Base-by-base conservation (phyloP, 2,888 invertebrate species). In the Thera obeliscata region DNA sequence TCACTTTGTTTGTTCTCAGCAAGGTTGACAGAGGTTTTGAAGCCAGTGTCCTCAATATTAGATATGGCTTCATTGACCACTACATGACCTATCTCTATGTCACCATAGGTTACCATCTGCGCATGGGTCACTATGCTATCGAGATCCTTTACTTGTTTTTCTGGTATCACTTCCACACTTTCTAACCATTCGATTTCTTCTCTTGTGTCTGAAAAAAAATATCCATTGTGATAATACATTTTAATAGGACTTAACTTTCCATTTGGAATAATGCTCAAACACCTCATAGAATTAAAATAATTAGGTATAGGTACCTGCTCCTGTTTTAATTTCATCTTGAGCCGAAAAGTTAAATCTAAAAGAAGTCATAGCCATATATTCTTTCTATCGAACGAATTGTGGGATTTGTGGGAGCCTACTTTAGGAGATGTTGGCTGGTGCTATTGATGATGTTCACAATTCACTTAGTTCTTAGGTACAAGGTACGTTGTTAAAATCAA, bases 1-100 rank as follows among this genome's bases (percentile, higher is more conserved):
- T 98, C 98, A 8, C 97, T 96, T 79, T 96, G 95, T 71, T 93
- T 93, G 57, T 94, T 89, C 77, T 96, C 96, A 35, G 96, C 95
- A 50, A 85, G 65, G 79, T 93, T 88, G 36, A 94, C 75, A 3
- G 94, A 90, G 76, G 87, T 90, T 66, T 82, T 86, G 59, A 84
- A 76, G 66, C 81, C 84, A 69, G 84, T 83, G 56, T 89, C 82
- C 56, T 77, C 75, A 60, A 85, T 79, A 64, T 83, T 82, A 63
- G 79, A 88, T 11, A 93, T 70, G 55, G 89, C 87, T 71, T 91
- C 88, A 49, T 81, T 86, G n/a, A 85, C 74, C 7, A 83, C 78
- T 9, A 95, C 84, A 83, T 94, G 92, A 38, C 94, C 92, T 66
- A 95, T 91, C 72, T 90, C 88, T 8, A 89, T 78, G 70, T 92